Percentiles rank a stretch among this genome's conserved stretches.
These are phyloP conservation scores for Dendroctonus valens DNA, from an alignment of 1,140 invertebrate genomes.

Conservation along the genomic window DNA sequence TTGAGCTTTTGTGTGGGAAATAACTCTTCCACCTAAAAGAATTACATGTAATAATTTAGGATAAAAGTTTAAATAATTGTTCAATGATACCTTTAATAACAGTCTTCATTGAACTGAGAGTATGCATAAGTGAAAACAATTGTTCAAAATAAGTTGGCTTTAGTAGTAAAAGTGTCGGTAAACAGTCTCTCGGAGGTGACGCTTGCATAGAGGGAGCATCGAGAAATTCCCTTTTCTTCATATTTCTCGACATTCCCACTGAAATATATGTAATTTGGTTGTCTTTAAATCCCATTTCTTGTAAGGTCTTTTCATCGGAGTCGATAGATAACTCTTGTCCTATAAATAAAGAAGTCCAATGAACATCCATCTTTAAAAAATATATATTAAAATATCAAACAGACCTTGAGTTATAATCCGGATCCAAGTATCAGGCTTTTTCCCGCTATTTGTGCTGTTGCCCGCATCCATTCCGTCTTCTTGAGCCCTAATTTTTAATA, in stretches of 20 bases:
- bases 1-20: slow-evolving; percentile 86
- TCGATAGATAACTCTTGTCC: slow-evolving; percentile 90
- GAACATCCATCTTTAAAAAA: too few relatives aligned
- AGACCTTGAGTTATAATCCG: slow-evolving; percentile 83
- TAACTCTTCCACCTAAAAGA: slow-evolving; percentile 53
- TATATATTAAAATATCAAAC: background rate
- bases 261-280: slow-evolving; percentile 87
- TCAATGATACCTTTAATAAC: slow-evolving; percentile 55
- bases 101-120: slow-evolving; percentile 79
- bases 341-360: slow-evolving; percentile 1
- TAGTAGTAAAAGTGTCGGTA: slow-evolving; percentile 82
- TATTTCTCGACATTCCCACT: slow-evolving; percentile 73
- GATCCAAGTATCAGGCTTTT: slow-evolving; percentile 53
- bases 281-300: slow-evolving; percentile 90
- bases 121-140: slow-evolving; percentile 85
- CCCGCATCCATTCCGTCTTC: slow-evolving; percentile 17
- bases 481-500: slow-evolving; percentile 29
- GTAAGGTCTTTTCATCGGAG: slow-evolving; percentile 85
- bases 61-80: slow-evolving; percentile 1
- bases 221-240: slow-evolving; percentile 67
- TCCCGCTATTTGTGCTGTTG: slow-evolving; percentile 10
- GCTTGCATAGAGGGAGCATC: slow-evolving; percentile 76
- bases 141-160: slow-evolving; percentile 87
- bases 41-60: background rate
- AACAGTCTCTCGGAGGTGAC: slow-evolving; percentile 74